A percentile compares a stretch with the other conserved stretches of the same genome.
Evolutionary conservation across 2,113 vertebrate species (phyloP).

Genomic region (Pachycephala philippinensis): DNA sequence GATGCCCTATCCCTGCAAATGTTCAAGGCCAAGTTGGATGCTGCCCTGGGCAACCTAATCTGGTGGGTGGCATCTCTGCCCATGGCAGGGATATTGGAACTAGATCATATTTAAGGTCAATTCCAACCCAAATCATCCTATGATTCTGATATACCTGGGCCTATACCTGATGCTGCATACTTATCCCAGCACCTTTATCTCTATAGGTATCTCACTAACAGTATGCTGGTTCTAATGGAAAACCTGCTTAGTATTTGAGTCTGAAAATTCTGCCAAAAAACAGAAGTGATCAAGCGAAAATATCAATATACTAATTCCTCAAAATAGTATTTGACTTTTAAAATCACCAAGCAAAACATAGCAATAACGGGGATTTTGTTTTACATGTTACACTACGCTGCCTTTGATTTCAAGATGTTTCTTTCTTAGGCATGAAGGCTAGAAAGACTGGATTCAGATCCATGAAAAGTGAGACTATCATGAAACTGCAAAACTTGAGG

Average conservation of each 20-base stretch:
- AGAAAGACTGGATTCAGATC: neutral
- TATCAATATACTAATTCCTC: neutral
- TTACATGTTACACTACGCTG: accelerated
- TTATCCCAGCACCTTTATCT: accelerated
- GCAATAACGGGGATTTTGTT: neutral
- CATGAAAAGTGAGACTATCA: neutral
- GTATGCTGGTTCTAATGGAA: accelerated
- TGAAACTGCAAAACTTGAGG: neutral
- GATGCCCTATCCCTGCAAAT: neutral
- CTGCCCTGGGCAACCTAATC: accelerated
- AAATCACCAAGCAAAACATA: neutral
- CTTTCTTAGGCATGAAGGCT: neutral
- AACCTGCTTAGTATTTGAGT: neutral
- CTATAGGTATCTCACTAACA: accelerated
- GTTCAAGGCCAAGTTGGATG: neutral
- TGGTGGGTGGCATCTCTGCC: neutral
- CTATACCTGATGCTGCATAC: neutral
- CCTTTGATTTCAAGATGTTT: neutral
- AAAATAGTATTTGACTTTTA: neutral
- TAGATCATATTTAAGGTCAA: neutral
- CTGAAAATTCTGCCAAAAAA: neutral
- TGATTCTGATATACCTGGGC: neutral
- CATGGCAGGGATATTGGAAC: neutral
- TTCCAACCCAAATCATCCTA: neutral
- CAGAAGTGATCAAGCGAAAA: neutral